Base-by-base conservation (phyloP, 2,113 vertebrate genomes). In the Cyprinus carpio region DNA sequence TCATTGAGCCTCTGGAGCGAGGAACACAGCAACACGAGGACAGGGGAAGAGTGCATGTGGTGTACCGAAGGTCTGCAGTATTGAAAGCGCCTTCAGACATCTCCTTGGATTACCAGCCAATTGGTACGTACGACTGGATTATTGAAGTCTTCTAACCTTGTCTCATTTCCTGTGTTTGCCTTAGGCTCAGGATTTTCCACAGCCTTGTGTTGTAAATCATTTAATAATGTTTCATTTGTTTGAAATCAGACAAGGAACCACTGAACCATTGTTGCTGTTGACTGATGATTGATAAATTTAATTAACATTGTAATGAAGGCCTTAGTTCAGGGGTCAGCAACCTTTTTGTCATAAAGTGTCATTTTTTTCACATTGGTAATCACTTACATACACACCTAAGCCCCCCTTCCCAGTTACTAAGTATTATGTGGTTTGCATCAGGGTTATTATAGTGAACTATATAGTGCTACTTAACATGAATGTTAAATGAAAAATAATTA, bases 1-100 rank as follows among this genome's bases (percentile, higher is more conserved):
- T 99, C 93, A 99, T 99, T 46, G 98, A 99, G 91, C 98, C 98
- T 8, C 91, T 99, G 94, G 97, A 98, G 90, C 95, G 94, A 91
- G 98, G 97, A 0, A 95, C 96, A 62, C 97, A 98, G 85, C 95
- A 96, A 91, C 94, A 97, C 31, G 97, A 99, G 92, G 96, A 97
- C 75, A 94, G 91, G 67, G 98, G 98, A 34, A 92, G 98, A 78
- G 92, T 97, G 89, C 98, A 99, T 49, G 93, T 98, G 92, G 96
- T 99, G 65, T 99, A 99, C 94, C 94, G 96, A 92, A 92, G 97
- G 67, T 96, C 98, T 0, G 95, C 96, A 0, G 81, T 95, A n/a
- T 91, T 88, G 6, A 94, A 90, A 18, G 82, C 46, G 8, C 80
- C 93, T 2, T 10, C 92, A 0, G 94, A 95, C 7, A 4, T 25